Evolutionary conservation across 2,113 vertebrate species (phyloP).

Genomic region (Alosa alosa): DNA sequence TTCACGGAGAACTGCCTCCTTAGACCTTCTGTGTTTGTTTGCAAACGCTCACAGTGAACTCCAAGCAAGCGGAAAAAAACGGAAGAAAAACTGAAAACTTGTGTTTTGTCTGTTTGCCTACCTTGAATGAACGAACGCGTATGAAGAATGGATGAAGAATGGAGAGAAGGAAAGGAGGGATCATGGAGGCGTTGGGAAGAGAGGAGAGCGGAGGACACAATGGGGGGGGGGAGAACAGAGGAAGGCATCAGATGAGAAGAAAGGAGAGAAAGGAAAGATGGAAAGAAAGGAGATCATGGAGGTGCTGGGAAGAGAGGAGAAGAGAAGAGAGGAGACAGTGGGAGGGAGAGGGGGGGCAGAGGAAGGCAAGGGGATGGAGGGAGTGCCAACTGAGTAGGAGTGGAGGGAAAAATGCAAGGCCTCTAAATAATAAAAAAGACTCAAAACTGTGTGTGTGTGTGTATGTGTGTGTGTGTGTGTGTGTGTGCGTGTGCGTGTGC

Average conservation of each 20-base stretch:
- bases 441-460: background rate
- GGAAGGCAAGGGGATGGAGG: background rate
- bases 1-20: no score
- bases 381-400: background rate
- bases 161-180: background rate
- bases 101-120: no score
- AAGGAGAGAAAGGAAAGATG: no score
- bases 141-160: background rate
- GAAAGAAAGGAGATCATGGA: background rate
- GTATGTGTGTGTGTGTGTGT: background rate
- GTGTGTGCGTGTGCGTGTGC: background rate
- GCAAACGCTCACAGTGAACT: no score
- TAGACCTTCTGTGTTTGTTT: no score
- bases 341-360: constrained; percentile 9
- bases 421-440: background rate
- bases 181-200: background rate
- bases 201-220: background rate
- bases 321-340: background rate
- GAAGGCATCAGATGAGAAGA: background rate
- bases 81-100: no score
- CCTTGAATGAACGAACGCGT: no score
- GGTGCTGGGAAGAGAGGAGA: constrained; percentile 22
- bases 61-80: no score
- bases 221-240: background rate
- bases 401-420: background rate